phyloP scores from a whole-genome alignment of 2,888 invertebrate species.

The Acanthosoma haemorrhoidale region DNA sequence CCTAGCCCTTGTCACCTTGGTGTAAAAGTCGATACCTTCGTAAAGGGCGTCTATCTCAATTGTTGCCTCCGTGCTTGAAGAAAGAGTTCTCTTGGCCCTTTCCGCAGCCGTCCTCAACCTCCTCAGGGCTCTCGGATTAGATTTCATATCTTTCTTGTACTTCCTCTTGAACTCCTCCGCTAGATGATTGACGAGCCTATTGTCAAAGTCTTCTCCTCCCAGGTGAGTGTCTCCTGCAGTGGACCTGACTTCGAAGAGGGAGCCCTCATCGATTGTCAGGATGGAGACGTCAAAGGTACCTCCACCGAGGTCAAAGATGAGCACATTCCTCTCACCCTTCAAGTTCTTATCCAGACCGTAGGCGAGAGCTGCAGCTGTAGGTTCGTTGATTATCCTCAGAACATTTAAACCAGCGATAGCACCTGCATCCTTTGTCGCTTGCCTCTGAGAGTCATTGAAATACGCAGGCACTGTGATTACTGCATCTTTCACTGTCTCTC shows the following conservation, averaged over 20 bases:
- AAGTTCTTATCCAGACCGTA: constrained; percentile 58
- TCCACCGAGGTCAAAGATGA: constrained; percentile 72
- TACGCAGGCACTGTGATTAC: constrained; percentile 78
- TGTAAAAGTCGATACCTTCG: constrained; percentile 87
- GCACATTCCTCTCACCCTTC: constrained; percentile 67
- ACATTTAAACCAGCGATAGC: constrained; percentile 79
- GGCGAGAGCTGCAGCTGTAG: constrained; percentile 80
- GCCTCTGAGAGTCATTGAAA: constrained; percentile 61
- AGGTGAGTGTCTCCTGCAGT: constrained; percentile 81
- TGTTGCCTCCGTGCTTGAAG: constrained; percentile 70
- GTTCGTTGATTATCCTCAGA: constrained; percentile 83
- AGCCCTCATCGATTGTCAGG: constrained; percentile 61
- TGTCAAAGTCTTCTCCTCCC: constrained; percentile 77
- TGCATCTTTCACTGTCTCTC: constrained; percentile 56
- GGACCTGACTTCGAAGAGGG: constrained; percentile 61
- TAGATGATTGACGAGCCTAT: constrained; percentile 71
- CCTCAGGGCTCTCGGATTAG: constrained; percentile 67
- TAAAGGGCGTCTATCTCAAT: constrained; percentile 84
- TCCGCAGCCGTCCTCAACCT: constrained; percentile 82
- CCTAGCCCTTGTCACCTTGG: constrained; percentile 72
- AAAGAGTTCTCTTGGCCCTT: constrained; percentile 69
- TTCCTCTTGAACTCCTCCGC: constrained; percentile 71
- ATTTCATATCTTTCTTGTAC: constrained; percentile 60
- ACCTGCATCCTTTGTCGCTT: constrained; percentile 82
- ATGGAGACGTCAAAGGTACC: constrained; percentile 75